phyloP scores from a whole-genome alignment of 2,888 invertebrate genomes.

The Stramonita haemastoma region DNA sequence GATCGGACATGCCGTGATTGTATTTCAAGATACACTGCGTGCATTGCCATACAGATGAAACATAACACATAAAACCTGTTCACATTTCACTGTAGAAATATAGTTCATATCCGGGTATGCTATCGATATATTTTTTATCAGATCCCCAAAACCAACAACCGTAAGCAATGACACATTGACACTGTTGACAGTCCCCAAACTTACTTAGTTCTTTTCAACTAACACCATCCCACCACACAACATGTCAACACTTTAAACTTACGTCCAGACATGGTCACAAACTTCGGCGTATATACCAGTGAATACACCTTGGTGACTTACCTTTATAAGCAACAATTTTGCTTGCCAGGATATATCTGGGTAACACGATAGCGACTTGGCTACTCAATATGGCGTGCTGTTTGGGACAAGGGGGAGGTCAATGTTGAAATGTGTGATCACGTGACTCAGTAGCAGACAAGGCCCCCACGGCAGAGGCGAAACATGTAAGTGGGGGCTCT shows the following conservation, averaged over 20 bases:
- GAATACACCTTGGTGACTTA: background rate
- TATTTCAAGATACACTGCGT: background rate
- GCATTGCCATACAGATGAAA: background rate
- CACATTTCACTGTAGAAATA: background rate
- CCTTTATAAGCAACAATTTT: background rate
- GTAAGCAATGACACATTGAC: no score
- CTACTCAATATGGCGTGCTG: slow-evolving; percentile 9
- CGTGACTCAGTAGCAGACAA: slow-evolving; percentile 29
- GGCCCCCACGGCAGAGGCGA: background rate
- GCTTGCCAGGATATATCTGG: no score
- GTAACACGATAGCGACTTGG: background rate
- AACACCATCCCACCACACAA: no score
- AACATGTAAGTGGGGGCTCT: background rate
- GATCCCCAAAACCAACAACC: no score
- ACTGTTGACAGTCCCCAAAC: no score
- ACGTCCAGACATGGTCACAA: no score
- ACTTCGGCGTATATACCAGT: no score
- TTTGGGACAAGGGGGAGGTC: slow-evolving; percentile 34
- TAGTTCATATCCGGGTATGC: no score
- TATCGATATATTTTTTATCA: no score
- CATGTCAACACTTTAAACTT: no score
- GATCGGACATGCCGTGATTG: background rate
- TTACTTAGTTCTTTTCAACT: no score
- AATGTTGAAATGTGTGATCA: slow-evolving; percentile 26
- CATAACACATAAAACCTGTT: background rate